Evolutionary conservation across 2,797 vertebrate genomes (phyloP).

Genomic region (Lutjanus campechanus): DNA sequence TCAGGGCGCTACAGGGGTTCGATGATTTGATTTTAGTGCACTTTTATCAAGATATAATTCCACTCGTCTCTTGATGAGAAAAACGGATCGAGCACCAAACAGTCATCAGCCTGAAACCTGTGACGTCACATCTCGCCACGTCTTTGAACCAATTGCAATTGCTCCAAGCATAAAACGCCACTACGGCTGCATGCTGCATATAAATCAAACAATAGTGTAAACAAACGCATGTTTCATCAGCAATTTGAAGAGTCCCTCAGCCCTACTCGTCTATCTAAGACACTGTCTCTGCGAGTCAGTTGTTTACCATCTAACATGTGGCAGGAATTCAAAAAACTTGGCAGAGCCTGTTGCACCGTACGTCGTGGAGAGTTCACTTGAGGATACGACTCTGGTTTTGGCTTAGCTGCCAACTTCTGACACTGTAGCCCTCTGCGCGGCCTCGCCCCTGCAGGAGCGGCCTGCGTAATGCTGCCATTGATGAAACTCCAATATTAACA

Average conservation of each 20-base stretch:
- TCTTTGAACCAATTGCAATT: constrained; percentile 90
- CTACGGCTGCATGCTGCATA: constrained; percentile 38
- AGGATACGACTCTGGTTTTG: constrained; percentile 87
- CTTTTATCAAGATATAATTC: constrained; percentile 37
- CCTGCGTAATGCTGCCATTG: constrained; percentile 79
- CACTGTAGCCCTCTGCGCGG: constrained; percentile 85
- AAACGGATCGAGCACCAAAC: constrained; percentile 78
- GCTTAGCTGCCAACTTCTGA: constrained; percentile 87
- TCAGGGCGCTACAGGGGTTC: neutral
- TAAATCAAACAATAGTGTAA: constrained; percentile 65
- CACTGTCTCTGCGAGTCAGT: constrained; percentile 71
- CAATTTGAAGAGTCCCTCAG: constrained; percentile 35
- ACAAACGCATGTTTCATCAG: constrained; percentile 49
- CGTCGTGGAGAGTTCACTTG: constrained; percentile 84
- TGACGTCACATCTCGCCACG: constrained; percentile 98
- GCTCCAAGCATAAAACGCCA: constrained; percentile 77
- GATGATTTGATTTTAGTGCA: neutral
- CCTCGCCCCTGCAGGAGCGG: constrained; percentile 82
- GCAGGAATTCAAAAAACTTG: constrained; percentile 83
- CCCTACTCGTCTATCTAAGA: constrained; percentile 52
- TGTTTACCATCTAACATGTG: constrained; percentile 85
- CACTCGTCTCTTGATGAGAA: constrained; percentile 50
- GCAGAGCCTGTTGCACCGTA: constrained; percentile 80
- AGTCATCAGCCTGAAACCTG: constrained; percentile 84
- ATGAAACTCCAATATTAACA: constrained; percentile 86